Conservation (phyloP, 2,113 vertebrate genomes). For the Chrysochloris asiatica region DNA sequence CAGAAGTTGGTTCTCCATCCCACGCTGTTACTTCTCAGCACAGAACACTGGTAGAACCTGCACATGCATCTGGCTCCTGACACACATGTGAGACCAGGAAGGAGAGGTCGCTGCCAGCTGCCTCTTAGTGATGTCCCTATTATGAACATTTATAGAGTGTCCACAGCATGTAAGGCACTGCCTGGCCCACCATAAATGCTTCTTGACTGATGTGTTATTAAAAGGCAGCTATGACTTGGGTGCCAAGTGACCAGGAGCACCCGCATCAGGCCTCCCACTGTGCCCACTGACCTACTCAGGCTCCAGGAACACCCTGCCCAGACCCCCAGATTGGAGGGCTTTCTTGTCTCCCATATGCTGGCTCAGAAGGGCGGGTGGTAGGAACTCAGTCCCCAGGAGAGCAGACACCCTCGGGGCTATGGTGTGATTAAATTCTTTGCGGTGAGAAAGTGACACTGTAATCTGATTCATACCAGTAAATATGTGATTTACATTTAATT, state of each 20-base stretch:
- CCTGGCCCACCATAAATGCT: neutral
- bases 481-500: slow-evolving; percentile 93
- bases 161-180: neutral
- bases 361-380: too few species aligned
- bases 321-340: neutral
- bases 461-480: slow-evolving; percentile 88
- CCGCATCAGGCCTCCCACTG: neutral
- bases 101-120: neutral
- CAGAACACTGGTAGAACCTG: fast-evolving
- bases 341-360: neutral
- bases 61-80: neutral
- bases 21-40: fast-evolving
- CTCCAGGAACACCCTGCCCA: neutral
- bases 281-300: neutral
- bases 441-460: slow-evolving; percentile 80
- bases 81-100: neutral
- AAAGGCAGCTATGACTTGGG: slow-evolving; percentile 26
- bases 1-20: neutral
- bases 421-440: slow-evolving; percentile 72
- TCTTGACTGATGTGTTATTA: neutral
- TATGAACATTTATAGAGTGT: neutral
- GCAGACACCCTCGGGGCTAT: slow-evolving; percentile 1
- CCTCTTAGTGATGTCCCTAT: neutral
- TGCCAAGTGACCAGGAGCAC: neutral
- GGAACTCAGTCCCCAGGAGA: neutral